Percentiles rank a stretch among this genome's conserved stretches.
phyloP scores from a whole-genome alignment of 53 echinoderm and acorn worm genomes.

The Paracentrotus lividus region DNA sequence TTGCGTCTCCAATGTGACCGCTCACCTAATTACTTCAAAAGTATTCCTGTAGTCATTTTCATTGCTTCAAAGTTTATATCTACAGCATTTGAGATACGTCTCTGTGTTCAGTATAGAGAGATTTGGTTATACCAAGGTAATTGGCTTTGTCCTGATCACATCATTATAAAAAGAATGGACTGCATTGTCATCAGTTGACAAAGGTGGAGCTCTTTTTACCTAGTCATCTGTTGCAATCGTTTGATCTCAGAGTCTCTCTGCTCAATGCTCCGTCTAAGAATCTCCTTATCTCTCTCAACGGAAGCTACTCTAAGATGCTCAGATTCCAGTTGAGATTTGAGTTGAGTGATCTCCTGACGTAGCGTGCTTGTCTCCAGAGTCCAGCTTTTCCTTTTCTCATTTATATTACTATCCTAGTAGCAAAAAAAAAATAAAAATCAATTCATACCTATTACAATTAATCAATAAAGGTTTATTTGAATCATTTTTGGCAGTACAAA shows the following conservation, averaged over 20 bases:
- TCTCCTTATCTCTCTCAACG: slow-evolving; percentile 76
- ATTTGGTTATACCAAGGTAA: too few species aligned
- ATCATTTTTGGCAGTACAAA: too few species aligned
- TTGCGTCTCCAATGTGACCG: too few species aligned
- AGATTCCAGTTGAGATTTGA: slow-evolving; percentile 65
- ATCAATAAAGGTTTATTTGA: too few species aligned
- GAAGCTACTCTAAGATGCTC: slow-evolving; percentile 74
- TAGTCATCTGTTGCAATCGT: slow-evolving; percentile 50
- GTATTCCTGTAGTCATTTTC: too few species aligned
- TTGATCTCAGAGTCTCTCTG: slow-evolving; percentile 81
- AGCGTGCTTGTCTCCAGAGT: slow-evolving; percentile 77
- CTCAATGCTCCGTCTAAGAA: slow-evolving; percentile 74
- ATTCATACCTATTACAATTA: not conserved
- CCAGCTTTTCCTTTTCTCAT: slow-evolving; percentile 81
- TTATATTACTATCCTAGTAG: slow-evolving; percentile 79
- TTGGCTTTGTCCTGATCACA: too few species aligned
- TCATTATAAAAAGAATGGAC: too few species aligned
- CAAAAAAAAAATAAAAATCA: not conserved
- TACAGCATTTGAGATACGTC: too few species aligned
- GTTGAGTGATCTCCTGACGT: slow-evolving; percentile 64
- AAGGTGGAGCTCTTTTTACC: not conserved
- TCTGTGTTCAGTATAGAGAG: too few species aligned
- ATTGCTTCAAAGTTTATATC: too few species aligned
- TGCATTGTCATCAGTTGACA: not conserved
- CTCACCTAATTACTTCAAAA: too few species aligned